Evolutionary conservation across 2,113 vertebrate species (phyloP).

Genomic region (Eurystomus gularis): DNA sequence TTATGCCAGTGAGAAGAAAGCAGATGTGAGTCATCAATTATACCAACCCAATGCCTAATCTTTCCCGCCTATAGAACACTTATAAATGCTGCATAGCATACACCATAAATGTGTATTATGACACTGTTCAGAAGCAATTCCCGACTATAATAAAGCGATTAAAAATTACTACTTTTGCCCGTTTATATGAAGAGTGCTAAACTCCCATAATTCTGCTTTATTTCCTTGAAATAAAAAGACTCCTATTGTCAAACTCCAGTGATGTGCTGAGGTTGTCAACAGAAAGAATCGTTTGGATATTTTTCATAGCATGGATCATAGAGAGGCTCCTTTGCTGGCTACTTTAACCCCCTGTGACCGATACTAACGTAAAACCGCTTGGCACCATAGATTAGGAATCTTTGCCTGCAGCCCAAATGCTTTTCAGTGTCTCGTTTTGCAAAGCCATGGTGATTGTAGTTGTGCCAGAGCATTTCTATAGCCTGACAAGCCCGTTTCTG

Average conservation of each 20-base stretch:
- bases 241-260: not conserved
- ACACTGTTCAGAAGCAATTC: not conserved
- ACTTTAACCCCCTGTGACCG: not conserved
- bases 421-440: not conserved
- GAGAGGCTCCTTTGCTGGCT: not conserved
- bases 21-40: not conserved
- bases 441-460: not conserved
- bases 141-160: not conserved
- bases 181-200: not conserved
- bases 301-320: not conserved
- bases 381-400: not conserved
- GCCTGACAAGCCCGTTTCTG: constrained; percentile 17
- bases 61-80: not conserved
- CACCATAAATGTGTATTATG: accelerated
- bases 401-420: not conserved
- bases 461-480: constrained; percentile 1
- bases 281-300: not conserved
- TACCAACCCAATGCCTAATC: not conserved
- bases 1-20: not conserved
- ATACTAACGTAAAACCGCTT: not conserved
- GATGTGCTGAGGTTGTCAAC: not conserved
- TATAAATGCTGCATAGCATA: not conserved
- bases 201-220: not conserved
- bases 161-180: not conserved
- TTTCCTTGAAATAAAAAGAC: not conserved